These are phyloP conservation scores for Hiodon alosoides DNA, from an alignment of 2,113 vertebrate species.

Conservation along the genomic window DNA sequence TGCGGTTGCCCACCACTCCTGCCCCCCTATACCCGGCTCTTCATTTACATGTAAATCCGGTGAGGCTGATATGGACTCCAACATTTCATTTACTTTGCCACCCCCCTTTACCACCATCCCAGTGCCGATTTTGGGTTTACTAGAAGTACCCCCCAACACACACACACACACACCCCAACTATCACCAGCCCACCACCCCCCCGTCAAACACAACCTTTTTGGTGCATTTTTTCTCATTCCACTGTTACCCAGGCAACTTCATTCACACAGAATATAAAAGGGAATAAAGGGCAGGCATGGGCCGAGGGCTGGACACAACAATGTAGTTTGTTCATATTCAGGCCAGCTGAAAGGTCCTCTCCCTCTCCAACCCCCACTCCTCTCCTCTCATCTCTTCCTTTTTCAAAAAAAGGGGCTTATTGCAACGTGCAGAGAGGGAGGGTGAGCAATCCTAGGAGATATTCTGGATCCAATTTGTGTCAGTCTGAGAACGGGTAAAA, in stretches of 20 bases:
- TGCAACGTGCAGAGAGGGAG: slow-evolving; percentile 40
- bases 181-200: slow-evolving; percentile 18
- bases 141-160: slow-evolving; percentile 22
- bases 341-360: slow-evolving; percentile 62
- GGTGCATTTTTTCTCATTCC: slow-evolving; percentile 54
- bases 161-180: background rate
- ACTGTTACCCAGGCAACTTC: slow-evolving; percentile 71
- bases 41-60: slow-evolving; percentile 69
- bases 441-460: slow-evolving; percentile 41
- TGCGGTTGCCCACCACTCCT: slow-evolving; percentile 36
- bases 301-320: slow-evolving; percentile 68
- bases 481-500: slow-evolving; percentile 47
- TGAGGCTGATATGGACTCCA: slow-evolving; percentile 51
- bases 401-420: slow-evolving; percentile 40
- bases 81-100: slow-evolving; percentile 52
- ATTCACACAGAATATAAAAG: slow-evolving; percentile 70
- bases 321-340: slow-evolving; percentile 79
- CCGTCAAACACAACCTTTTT: slow-evolving; percentile 23
- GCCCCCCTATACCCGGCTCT: slow-evolving; percentile 10
- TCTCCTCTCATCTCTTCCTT: slow-evolving; percentile 44
- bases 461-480: slow-evolving; percentile 67
- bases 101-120: slow-evolving; percentile 30
- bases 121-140: slow-evolving; percentile 24
- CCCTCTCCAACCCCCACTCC: slow-evolving; percentile 50
- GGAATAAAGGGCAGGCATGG: slow-evolving; percentile 62